Base-by-base conservation (phyloP, 30 jellyfish, hydroid and myxozoan genomes). In the Hydractinia echinata region DNA sequence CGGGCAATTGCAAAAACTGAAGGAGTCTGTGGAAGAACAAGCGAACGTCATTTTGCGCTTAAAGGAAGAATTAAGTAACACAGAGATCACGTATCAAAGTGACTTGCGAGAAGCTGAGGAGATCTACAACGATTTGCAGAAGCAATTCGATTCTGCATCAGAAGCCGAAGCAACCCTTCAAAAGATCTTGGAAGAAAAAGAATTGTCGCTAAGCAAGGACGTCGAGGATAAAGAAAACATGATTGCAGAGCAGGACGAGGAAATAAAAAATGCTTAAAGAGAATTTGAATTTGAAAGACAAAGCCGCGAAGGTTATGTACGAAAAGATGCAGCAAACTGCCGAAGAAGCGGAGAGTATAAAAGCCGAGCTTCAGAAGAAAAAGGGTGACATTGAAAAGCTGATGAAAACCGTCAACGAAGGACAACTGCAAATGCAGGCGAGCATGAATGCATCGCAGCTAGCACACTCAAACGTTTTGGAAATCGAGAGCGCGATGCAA, bases 91-190 rank as follows among this genome's bases (percentile, higher is more conserved):
- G 2, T 79, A 79, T 61, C 86, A 79, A 79, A 79, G 53, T 51
- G 86, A 79, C 55, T 84, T 79, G 48, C 67, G 84, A 55, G 86
- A 79, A 4, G 44, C 86, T 9, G 82, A 79, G 19, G 86, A 79
- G 53, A 55, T 79, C 30, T 79, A 79, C 82, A 79, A 56, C 70
- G 86, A 79, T 52, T 66, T 79, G 48, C 86, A 79, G 62, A 79
- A 30, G 21, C 86, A 79, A 56, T 79, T 79, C 70, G 86, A 79
- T 18, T 18, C 8, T 7, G 86, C 86, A 6, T 54, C 85, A 7
- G 71, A 10, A 6, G 30, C 86, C 21, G 86, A 79, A 30, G 86
- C 86, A 14, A 7, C 86, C n/a, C 44, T 79, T 14, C 67, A 55
- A 79, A 7, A 60, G 62, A 16, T 79, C n/a, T 39, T 79, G 20